Percentiles rank a stretch among this genome's conserved stretches.
Evolutionary conservation across 2,888 invertebrate genomes (phyloP).

Genomic region (Halocaridina rubra): DNA sequence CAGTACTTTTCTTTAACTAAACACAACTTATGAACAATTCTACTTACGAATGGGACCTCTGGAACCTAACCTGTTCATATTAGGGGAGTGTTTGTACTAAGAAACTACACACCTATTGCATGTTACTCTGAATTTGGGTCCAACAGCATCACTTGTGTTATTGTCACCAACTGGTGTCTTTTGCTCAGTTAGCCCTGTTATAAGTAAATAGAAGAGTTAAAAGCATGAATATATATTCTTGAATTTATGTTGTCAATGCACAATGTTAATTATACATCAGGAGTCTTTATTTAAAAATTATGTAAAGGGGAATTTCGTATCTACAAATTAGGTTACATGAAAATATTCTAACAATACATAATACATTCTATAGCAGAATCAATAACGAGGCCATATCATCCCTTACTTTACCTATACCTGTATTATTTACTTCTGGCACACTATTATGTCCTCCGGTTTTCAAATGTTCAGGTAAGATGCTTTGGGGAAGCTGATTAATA

Average conservation of each 20-base stretch:
- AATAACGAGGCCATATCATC: too few species aligned
- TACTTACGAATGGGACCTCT: too few species aligned
- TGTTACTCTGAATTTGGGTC: slow-evolving; percentile 59
- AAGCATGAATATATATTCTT: too few species aligned
- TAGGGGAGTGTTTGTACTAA: background rate
- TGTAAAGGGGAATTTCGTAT: background rate
- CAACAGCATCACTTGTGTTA: background rate
- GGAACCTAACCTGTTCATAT: background rate
- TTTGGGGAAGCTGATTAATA: slow-evolving; percentile 34
- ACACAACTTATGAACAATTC: too few species aligned
- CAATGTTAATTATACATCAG: too few species aligned
- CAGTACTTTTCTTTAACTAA: too few species aligned
- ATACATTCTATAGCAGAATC: background rate
- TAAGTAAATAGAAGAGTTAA: too few species aligned
- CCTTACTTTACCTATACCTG: background rate
- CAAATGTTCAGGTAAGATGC: slow-evolving; percentile 16
- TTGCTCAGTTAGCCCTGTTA: too few species aligned
- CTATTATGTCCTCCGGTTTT: background rate
- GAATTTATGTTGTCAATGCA: too few species aligned
- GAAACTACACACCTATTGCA: slow-evolving; percentile 49
- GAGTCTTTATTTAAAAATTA: too few species aligned
- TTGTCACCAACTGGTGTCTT: too few species aligned
- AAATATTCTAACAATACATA: background rate
- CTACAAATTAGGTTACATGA: background rate
- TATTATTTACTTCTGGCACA: background rate